Evolutionary conservation across 2,797 vertebrate species (phyloP).

Genomic region (Buphagus erythrorhynchus): DNA sequence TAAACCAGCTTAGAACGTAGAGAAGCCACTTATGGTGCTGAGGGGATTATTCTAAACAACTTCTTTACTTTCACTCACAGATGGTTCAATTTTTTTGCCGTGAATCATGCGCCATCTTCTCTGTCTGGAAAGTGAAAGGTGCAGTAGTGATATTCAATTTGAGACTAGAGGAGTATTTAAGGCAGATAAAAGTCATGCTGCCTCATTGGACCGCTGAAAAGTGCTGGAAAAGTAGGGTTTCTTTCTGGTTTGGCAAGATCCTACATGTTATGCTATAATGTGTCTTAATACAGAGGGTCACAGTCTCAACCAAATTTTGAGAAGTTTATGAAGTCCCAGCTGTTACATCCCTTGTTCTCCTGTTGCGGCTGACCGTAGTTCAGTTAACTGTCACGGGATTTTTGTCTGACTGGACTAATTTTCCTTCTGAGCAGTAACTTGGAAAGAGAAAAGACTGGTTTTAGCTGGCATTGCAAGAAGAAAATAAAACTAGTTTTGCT

Average conservation of each 20-base stretch:
- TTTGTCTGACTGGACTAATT: not conserved
- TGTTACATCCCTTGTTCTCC: not conserved
- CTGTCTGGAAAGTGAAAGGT: not conserved
- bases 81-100: not conserved
- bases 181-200: not conserved
- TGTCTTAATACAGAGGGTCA: not conserved
- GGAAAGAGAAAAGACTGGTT: not conserved
- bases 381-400: not conserved
- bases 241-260: not conserved
- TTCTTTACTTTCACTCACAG: not conserved
- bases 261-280: not conserved
- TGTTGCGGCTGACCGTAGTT: not conserved
- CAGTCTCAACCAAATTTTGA: not conserved
- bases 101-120: accelerated
- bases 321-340: not conserved
- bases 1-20: not conserved
- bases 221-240: not conserved
- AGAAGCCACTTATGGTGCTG: not conserved
- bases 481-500: not conserved
- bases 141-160: not conserved
- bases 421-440: not conserved
- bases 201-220: not conserved
- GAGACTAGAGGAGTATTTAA: not conserved
- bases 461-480: not conserved
- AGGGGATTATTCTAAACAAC: not conserved